Percentiles rank a stretch among this genome's conserved stretches.
Conservation (phyloP, 2,113 vertebrate species). For the Charina bottae region DNA sequence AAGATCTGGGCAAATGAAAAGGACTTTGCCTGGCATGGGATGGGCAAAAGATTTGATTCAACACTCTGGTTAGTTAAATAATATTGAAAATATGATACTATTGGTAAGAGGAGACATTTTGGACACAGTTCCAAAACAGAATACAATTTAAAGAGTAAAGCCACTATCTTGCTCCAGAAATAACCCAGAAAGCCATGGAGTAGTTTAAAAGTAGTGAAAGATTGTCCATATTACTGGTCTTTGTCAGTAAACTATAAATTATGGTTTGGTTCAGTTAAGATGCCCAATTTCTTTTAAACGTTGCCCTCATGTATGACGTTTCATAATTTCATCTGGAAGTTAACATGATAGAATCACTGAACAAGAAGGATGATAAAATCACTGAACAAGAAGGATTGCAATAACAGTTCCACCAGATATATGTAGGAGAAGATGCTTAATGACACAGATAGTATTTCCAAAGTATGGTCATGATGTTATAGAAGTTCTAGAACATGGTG, state of each 20-base stretch:
- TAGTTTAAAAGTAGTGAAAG: no score
- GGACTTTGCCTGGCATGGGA: neutral
- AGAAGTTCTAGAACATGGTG: neutral
- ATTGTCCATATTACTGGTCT: no score
- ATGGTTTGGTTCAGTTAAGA: neutral
- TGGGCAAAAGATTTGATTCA: neutral
- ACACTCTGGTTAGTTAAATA: no score
- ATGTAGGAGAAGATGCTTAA: neutral
- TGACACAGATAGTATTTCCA: neutral
- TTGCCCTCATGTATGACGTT: neutral
- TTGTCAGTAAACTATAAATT: neutral
- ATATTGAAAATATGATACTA: no score
- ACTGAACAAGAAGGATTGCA: neutral
- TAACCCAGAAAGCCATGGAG: no score
- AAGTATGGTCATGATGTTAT: neutral
- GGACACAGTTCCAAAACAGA: no score
- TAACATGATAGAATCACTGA: neutral
- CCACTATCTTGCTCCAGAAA: no score
- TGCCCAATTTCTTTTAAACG: neutral
- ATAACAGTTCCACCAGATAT: neutral
- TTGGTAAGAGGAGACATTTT: no score
- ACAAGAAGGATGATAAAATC: no score
- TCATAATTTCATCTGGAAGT: neutral
- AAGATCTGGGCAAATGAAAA: neutral
- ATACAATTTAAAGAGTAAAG: no score